A percentile compares a stretch with the other conserved stretches of the same genome.
Evolutionary conservation across 2,797 vertebrate species (phyloP).

Genomic region (Pampus argenteus): DNA sequence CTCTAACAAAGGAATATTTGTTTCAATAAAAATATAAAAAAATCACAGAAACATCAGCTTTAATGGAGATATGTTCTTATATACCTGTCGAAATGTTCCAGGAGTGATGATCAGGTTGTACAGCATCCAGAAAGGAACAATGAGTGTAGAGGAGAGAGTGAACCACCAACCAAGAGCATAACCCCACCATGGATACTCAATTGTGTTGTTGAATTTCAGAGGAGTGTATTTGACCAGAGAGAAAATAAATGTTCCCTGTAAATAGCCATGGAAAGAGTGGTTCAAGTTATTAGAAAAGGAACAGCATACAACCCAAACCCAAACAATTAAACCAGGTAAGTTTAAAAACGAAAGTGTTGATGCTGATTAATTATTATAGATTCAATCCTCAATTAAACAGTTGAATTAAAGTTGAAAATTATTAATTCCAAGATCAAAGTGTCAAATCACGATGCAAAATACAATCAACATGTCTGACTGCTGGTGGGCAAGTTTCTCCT

Average conservation of each 20-base stretch:
- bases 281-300: no score
- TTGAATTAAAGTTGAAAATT: no score
- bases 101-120: constrained; percentile 77
- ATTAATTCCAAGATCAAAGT: no score
- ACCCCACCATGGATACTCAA: constrained; percentile 87
- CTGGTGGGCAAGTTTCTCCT: no score
- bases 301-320: no score
- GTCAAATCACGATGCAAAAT: no score
- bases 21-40: constrained; percentile 26
- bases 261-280: constrained; percentile 28
- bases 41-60: not conserved
- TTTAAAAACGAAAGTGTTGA: no score
- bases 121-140: constrained; percentile 84
- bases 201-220: constrained; percentile 84
- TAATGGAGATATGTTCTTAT: not conserved
- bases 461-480: no score
- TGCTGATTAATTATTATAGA: no score
- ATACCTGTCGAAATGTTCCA: constrained; percentile 81
- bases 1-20: constrained; percentile 67
- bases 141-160: constrained; percentile 86
- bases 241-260: constrained; percentile 85
- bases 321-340: no score
- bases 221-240: constrained; percentile 84
- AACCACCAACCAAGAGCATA: constrained; percentile 85
- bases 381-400: no score